Percentiles rank a stretch among this genome's conserved stretches.
These are phyloP conservation scores for Imbricaverruca yamaguchii DNA, from an alignment of 2,888 invertebrate species.

Conservation along the genomic window DNA sequence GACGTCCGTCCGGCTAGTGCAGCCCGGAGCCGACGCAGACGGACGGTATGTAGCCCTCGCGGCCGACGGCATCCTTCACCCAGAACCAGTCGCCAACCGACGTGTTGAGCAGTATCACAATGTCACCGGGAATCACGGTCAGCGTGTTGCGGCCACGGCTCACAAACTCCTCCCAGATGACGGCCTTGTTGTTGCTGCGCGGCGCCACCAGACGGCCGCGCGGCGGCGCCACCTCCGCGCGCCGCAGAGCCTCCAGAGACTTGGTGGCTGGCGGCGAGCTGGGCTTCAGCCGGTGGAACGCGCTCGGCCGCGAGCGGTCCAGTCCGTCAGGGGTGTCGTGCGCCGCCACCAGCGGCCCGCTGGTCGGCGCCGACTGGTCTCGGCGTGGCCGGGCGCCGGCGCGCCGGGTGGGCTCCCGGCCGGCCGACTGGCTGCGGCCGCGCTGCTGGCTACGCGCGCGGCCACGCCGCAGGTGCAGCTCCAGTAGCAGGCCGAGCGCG, in stretches of 20 bases:
- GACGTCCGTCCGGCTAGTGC: neutral
- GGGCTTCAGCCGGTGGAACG: conserved; percentile 11
- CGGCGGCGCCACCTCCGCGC: neutral
- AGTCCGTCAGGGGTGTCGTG: neutral
- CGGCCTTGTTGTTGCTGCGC: conserved; percentile 21
- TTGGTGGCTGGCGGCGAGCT: neutral
- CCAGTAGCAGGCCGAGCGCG: conserved; percentile 10
- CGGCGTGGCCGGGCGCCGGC: neutral
- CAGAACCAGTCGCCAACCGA: conserved; percentile 12
- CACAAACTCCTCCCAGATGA: neutral
- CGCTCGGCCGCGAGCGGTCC: conserved; percentile 3
- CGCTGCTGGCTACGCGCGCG: neutral
- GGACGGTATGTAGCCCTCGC: conserved; percentile 9
- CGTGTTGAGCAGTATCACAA: conserved; percentile 20
- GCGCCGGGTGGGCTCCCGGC: neutral
- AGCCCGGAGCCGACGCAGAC: conserved; percentile 4
- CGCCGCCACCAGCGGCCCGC: neutral
- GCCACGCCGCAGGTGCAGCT: neutral
- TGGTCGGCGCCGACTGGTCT: neutral
- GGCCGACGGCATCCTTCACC: conserved; percentile 4
- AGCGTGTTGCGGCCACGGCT: conserved; percentile 16
- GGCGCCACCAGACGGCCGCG: neutral
- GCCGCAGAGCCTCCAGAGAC: neutral
- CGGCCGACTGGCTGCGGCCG: conserved; percentile 9
- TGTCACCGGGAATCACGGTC: neutral